phyloP scores from a whole-genome alignment of 2,888 invertebrate species.

The Leptogaster cylindrica region DNA sequence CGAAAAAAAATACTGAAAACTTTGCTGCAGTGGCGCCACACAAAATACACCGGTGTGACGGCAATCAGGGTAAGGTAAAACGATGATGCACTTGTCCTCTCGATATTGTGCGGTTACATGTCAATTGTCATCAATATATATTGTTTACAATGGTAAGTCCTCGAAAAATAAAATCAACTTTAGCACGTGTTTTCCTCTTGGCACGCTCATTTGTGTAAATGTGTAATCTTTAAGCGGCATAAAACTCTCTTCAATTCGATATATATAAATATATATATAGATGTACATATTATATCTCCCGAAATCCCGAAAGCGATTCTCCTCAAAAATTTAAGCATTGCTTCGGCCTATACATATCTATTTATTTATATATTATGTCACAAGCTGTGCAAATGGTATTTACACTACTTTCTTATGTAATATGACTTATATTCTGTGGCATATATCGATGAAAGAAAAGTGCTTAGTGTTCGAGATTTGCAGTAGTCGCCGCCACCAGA shows the following conservation, averaged over 20 bases:
- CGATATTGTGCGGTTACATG: neutral
- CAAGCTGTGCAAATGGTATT: slow-evolving; percentile 8
- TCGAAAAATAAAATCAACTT: slow-evolving; percentile 13
- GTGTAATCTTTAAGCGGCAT: slow-evolving; percentile 6
- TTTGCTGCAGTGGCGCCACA: too few relatives aligned
- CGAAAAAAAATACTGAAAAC: too few relatives aligned
- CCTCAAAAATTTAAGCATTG: slow-evolving; percentile 9
- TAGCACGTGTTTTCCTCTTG: slow-evolving; percentile 1
- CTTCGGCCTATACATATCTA: slow-evolving; percentile 11
- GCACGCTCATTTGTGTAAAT: slow-evolving; percentile 13
- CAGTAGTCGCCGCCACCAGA: neutral
- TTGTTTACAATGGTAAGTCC: slow-evolving; percentile 6
- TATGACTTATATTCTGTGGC: slow-evolving; percentile 6
- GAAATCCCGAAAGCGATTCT: slow-evolving; percentile 1
- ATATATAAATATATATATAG: too few relatives aligned
- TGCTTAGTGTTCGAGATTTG: too few relatives aligned
- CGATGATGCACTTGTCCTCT: slow-evolving; percentile 12
- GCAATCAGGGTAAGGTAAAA: too few relatives aligned
- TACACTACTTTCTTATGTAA: slow-evolving; percentile 22
- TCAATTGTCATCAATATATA: slow-evolving; percentile 17
- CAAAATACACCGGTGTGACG: too few relatives aligned
- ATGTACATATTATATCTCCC: too few relatives aligned
- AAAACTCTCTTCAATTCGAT: slow-evolving; percentile 5
- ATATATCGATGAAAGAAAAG: slow-evolving; percentile 4
- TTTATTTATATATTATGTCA: slow-evolving; percentile 27